A percentile compares a stretch with the other conserved stretches of the same genome.
Conservation (phyloP, 2,888 invertebrate genomes). For the Holacanthella duospinosa region DNA sequence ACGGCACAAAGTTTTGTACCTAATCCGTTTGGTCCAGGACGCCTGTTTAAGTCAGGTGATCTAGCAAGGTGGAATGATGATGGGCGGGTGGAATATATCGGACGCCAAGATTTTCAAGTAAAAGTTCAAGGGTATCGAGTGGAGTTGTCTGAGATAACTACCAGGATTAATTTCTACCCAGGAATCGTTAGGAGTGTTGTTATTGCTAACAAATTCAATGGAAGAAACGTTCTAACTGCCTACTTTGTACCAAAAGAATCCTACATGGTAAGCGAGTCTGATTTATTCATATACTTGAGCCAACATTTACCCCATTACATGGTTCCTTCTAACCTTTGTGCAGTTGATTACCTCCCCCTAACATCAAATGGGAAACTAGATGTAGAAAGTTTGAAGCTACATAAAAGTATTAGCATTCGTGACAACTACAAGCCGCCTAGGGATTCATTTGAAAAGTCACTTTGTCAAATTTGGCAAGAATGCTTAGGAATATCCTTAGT, state of each 20-base stretch:
- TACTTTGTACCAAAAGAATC: background rate
- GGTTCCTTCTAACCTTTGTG: background rate
- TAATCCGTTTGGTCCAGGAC: slow-evolving; percentile 9
- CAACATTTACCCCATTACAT: background rate
- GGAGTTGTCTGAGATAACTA: slow-evolving; percentile 72
- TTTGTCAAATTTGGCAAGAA: slow-evolving; percentile 10
- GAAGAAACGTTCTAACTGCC: background rate
- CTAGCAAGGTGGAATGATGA: background rate
- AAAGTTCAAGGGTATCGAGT: slow-evolving; percentile 79
- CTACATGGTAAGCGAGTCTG: background rate
- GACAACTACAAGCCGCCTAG: too few relatives aligned
- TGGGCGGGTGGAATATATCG: slow-evolving; percentile 13
- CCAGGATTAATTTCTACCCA: slow-evolving; percentile 53
- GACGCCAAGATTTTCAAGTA: slow-evolving; percentile 62
- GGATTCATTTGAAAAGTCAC: too few relatives aligned
- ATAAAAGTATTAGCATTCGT: too few relatives aligned
- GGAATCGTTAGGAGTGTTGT: slow-evolving; percentile 67
- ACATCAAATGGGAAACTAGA: background rate
- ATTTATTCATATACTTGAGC: background rate
- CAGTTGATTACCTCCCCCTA: background rate
- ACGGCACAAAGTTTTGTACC: slow-evolving; percentile 2
- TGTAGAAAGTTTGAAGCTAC: too few relatives aligned
- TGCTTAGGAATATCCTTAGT: background rate
- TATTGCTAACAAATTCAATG: background rate
- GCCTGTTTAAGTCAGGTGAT: slow-evolving; percentile 17